These are phyloP conservation scores for Erebia palarica DNA, from an alignment of 2,888 invertebrate genomes.

Conservation along the genomic window DNA sequence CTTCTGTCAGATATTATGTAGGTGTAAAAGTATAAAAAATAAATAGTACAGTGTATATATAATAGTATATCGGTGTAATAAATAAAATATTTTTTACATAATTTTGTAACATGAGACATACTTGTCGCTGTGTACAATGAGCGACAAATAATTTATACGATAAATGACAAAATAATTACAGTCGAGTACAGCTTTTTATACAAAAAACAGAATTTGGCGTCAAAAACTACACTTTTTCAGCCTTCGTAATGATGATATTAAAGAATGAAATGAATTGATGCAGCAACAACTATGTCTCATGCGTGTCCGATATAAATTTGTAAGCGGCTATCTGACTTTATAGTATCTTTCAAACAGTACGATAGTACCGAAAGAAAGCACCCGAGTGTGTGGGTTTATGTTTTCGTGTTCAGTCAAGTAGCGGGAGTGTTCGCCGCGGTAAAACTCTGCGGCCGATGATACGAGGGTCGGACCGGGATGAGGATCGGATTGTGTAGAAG, in stretches of 20 bases:
- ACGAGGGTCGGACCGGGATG: slow-evolving; percentile 31
- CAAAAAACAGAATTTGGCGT: background rate
- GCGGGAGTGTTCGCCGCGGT: slow-evolving; percentile 43
- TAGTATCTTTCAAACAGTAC: slow-evolving; percentile 34
- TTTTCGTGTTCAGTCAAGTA: slow-evolving; percentile 46
- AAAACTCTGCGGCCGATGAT: slow-evolving; percentile 32
- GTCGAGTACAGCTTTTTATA: too few species aligned
- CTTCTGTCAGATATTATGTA: background rate
- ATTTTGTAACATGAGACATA: slow-evolving; percentile 14
- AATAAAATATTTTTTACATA: slow-evolving; percentile 19
- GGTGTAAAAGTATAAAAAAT: slow-evolving; percentile 24
- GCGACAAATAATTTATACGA: background rate
- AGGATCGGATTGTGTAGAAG: slow-evolving; percentile 4
- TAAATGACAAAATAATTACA: background rate
- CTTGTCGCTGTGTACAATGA: background rate
- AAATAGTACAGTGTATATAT: slow-evolving; percentile 14
- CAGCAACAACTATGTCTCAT: slow-evolving; percentile 7
- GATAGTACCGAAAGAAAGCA: slow-evolving; percentile 34
- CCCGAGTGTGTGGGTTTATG: slow-evolving; percentile 24
- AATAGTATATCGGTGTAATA: slow-evolving; percentile 10
- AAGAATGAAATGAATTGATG: background rate
- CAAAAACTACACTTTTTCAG: background rate
- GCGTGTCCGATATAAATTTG: slow-evolving; percentile 1
- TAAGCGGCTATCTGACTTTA: slow-evolving; percentile 22
- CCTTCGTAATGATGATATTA: background rate